Percentiles rank a stretch among this genome's conserved stretches.
phyloP scores from a whole-genome alignment of 2,797 vertebrate genomes.

The Pachyuromys duprasi region DNA sequence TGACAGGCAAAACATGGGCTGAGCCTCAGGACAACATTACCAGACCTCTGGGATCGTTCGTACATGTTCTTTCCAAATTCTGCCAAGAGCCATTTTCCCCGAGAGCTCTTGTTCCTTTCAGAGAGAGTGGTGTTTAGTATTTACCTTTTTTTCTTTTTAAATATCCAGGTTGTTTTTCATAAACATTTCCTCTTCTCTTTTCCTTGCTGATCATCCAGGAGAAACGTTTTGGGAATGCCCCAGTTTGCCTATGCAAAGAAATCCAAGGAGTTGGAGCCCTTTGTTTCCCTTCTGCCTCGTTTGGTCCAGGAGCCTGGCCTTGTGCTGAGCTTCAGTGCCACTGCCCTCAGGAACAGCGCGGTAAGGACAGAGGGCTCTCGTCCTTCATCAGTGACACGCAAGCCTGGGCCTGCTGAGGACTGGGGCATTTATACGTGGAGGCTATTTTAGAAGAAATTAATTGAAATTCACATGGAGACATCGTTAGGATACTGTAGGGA shows the following conservation, averaged over 20 bases:
- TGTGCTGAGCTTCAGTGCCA: conserved; percentile 93
- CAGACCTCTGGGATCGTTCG: background rate
- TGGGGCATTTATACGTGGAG: background rate
- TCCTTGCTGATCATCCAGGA: conserved; percentile 80
- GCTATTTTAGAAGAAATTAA: background rate
- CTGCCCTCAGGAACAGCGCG: conserved; percentile 94
- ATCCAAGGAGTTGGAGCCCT: conserved; percentile 77
- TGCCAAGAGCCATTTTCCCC: background rate
- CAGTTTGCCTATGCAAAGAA: conserved; percentile 80
- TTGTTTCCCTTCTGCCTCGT: conserved; percentile 89
- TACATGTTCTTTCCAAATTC: background rate
- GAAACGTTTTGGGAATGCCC: conserved; percentile 78
- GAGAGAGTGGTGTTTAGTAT: background rate
- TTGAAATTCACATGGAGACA: background rate
- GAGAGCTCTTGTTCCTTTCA: background rate
- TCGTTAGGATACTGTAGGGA: background rate
- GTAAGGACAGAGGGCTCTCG: conserved; percentile 83
- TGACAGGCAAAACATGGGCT: background rate
- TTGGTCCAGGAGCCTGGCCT: conserved; percentile 89
- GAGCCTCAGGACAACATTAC: background rate
- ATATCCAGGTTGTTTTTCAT: background rate
- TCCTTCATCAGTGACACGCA: background rate
- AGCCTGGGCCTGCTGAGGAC: background rate
- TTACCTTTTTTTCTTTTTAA: background rate
- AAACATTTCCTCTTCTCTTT: conserved; percentile 40